Conservation (phyloP, 1,140 invertebrate genomes). For the Agrypnia vestita region DNA sequence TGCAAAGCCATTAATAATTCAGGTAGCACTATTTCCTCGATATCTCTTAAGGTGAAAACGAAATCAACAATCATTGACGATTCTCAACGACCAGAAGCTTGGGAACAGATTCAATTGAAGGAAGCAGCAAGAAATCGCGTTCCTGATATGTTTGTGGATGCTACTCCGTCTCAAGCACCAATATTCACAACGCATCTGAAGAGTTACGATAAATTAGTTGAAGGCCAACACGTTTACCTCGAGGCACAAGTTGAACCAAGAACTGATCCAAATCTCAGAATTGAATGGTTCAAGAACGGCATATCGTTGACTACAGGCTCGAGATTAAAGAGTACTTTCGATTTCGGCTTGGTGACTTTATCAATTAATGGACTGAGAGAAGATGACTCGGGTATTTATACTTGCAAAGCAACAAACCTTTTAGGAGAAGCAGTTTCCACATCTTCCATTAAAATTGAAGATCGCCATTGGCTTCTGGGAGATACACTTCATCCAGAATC, state of each 20-base stretch:
- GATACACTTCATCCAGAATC: constrained; percentile 94
- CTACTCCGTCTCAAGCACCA: constrained; percentile 87
- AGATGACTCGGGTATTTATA: constrained; percentile 95
- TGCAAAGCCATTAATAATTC: constrained; percentile 93
- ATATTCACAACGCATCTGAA: constrained; percentile 93
- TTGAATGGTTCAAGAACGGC: constrained; percentile 96
- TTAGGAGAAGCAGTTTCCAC: constrained; percentile 94
- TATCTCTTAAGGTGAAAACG: constrained; percentile 88
- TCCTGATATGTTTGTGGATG: constrained; percentile 88
- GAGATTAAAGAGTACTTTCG: constrained; percentile 90
- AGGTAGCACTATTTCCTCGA: constrained; percentile 93
- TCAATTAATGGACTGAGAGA: constrained; percentile 89
- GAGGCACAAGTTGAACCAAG: constrained; percentile 97
- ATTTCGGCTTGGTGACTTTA: constrained; percentile 94
- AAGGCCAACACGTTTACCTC: constrained; percentile 92
- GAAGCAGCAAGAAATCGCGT: constrained; percentile 92
- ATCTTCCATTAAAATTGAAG: constrained; percentile 91
- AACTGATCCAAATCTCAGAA: constrained; percentile 92
- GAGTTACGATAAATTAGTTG: constrained; percentile 88
- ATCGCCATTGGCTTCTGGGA: constrained; percentile 88
- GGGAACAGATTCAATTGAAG: constrained; percentile 91
- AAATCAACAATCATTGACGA: constrained; percentile 86
- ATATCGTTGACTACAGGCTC: constrained; percentile 88
- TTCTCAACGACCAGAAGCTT: constrained; percentile 88
- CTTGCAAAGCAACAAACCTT: constrained; percentile 92